Evolutionary conservation across 2,888 invertebrate genomes (phyloP).

Genomic region (Lacanobia oleracea): DNA sequence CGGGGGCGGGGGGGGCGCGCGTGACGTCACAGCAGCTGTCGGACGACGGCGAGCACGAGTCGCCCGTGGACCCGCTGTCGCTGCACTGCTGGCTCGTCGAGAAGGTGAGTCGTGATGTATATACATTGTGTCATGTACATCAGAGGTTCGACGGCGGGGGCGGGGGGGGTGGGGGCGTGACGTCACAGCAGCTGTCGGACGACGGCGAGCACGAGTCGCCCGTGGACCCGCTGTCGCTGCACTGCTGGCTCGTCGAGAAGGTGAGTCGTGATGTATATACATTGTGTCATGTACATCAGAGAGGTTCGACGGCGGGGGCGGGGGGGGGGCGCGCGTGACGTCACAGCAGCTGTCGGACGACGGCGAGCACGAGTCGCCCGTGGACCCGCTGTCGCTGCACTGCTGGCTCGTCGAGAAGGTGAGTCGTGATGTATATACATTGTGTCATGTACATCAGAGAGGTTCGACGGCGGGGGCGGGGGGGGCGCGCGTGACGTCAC

Average conservation of each 20-base stretch:
- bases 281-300: too few species aligned
- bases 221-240: slow-evolving; percentile 86
- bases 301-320: too few species aligned
- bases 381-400: slow-evolving; percentile 87
- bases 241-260: slow-evolving; percentile 91
- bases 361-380: slow-evolving; percentile 73
- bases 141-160: too few species aligned
- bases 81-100: slow-evolving; percentile 92
- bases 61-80: slow-evolving; percentile 84
- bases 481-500: slow-evolving; percentile 55
- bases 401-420: slow-evolving; percentile 91
- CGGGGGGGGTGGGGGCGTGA: slow-evolving; percentile 51
- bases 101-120: too few species aligned
- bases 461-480: too few species aligned
- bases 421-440: too few species aligned
- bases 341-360: slow-evolving; percentile 67
- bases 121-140: too few species aligned
- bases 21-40: slow-evolving; percentile 58
- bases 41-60: slow-evolving; percentile 73
- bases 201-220: slow-evolving; percentile 75
- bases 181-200: slow-evolving; percentile 60
- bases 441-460: too few species aligned
- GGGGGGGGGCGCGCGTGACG: slow-evolving; percentile 44
- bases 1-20: too few species aligned
- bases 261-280: too few species aligned